Base-by-base conservation (phyloP, 1,140 invertebrate species). In the Trichoplusia ni region DNA sequence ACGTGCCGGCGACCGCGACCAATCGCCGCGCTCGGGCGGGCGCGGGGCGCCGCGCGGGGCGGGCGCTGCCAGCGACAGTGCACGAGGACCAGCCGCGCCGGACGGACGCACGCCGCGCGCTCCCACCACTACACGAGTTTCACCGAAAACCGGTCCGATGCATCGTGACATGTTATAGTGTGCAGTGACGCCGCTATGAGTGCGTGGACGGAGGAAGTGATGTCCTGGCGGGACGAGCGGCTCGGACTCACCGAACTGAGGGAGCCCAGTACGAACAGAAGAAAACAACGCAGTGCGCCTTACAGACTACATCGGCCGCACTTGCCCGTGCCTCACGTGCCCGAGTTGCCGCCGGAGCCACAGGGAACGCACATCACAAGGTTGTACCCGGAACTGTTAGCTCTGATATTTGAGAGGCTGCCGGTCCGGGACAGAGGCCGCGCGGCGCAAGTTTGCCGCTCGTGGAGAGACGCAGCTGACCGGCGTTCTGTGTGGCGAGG, bases 381-480 rank as follows among this genome's bases (percentile, higher is more conserved):
- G 77, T 91, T 98, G 9, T 98, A 98, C 89, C 97, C 98, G 1
- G 97, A 99, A 84, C 94, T 99, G 58, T 89, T 99, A 21, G 96
- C 97, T 14, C 93, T 98, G 66, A 98, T 99, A 77, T 99, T 99
- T 84, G 94, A 95, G 71, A 95, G 97, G 86, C 91, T 99, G 71
- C 95, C 97, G 7, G 96, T 98, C 3, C 91, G 94, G 73, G 97
- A 98, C 90, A 94, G 97, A 82, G 97, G 98, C 0, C 91, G 96
- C 19, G 97, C 95, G 1, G 96, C 97, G 1, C 97, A 98, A 90
- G 97, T 98, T 61, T 99, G 97, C 90, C 92, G 93, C 11, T 91
- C 95, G 16, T 98, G 97, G 97, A 90, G 96, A 59, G 97, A 98
- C 72, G 97, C 97, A 1, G 96, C 97, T 2, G 98, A 98, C 82